Percentiles rank a stretch among this genome's conserved stretches.
Conservation (phyloP, 2,113 vertebrate species). For the Melanostigma gelatinosum region DNA sequence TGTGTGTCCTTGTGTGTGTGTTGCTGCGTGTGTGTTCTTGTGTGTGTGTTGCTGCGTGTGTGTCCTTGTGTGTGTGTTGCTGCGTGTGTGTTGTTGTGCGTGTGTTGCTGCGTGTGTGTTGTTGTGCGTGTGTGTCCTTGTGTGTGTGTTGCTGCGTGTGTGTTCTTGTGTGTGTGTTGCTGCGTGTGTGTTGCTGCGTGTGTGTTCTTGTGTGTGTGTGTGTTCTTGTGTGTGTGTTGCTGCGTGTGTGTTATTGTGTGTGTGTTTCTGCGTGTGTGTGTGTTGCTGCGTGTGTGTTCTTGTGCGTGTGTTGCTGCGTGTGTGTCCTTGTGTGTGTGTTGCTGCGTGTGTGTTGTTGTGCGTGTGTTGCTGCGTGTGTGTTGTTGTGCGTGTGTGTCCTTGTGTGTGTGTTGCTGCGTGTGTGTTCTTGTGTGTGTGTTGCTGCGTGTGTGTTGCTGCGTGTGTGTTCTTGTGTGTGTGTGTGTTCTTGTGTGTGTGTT, state of each 20-base stretch:
- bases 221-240: constrained; percentile 6
- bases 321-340: too few relatives aligned
- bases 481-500: too few relatives aligned
- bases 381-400: too few relatives aligned
- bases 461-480: too few relatives aligned
- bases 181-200: constrained; percentile 7
- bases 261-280: background rate
- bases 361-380: background rate
- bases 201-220: background rate
- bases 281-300: background rate
- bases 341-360: background rate
- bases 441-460: too few relatives aligned
- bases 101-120: too few relatives aligned
- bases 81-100: too few relatives aligned
- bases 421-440: too few relatives aligned
- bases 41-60: background rate
- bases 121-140: too few relatives aligned
- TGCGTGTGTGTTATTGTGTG: background rate
- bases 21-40: background rate
- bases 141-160: too few relatives aligned
- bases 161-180: background rate
- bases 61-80: too few relatives aligned
- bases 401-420: too few relatives aligned
- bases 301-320: background rate
- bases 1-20: background rate